These are phyloP conservation scores for Tipula helvola DNA, from an alignment of 2,888 invertebrate species.

Conservation along the genomic window DNA sequence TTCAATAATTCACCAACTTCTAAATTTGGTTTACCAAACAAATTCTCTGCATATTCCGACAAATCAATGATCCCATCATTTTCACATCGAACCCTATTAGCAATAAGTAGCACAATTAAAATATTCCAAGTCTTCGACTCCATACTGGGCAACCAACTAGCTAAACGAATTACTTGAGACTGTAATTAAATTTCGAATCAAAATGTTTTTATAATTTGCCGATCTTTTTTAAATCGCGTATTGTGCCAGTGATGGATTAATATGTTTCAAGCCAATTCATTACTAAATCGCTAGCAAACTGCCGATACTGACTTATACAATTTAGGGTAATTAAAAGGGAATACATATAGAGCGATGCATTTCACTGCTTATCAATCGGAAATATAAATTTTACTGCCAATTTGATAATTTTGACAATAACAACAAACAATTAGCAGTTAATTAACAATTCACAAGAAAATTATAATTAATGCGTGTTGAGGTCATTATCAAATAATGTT, in stretches of 20 bases:
- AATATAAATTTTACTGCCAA: not conserved
- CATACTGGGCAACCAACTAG: not conserved
- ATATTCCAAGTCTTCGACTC: not conserved
- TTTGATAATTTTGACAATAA: not conserved
- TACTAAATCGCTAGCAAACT: not conserved
- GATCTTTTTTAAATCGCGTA: not conserved
- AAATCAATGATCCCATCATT: not conserved
- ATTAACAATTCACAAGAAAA: not conserved
- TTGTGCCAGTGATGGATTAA: not conserved
- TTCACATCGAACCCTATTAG: not conserved
- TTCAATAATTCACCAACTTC: not conserved
- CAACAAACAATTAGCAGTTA: not conserved
- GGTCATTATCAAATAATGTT: not conserved
- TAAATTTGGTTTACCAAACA: slow-evolving; percentile 5
- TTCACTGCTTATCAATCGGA: not conserved
- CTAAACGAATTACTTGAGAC: not conserved
- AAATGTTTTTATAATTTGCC: not conserved
- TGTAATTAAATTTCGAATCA: not conserved
- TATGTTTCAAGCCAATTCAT: not conserved
- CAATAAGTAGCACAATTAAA: not conserved
- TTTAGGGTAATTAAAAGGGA: slow-evolving; percentile 4
- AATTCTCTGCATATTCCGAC: not conserved
- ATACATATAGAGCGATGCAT: not conserved
- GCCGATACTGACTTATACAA: not conserved
- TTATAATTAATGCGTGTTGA: not conserved